Base-by-base conservation (phyloP, 2,797 vertebrate species). In the Peromyscus nudipes region DNA sequence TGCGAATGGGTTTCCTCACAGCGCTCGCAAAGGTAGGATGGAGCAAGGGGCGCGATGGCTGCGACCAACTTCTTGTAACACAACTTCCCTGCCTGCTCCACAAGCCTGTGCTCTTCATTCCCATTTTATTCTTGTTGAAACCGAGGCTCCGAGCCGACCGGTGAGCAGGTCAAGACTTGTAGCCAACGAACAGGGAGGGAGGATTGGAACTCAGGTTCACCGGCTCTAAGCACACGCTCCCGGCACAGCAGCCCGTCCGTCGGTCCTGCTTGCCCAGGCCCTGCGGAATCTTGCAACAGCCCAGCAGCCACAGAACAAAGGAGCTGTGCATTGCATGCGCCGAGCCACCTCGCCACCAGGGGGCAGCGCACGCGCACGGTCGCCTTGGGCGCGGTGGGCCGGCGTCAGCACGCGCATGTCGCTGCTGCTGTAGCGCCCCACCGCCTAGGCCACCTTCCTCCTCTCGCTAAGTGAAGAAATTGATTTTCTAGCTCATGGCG, bases 251-350 rank as follows among this genome's bases (percentile, higher is more conserved):
- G 94, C 93, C 40, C 40, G 79, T 21, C 40, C 40, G 79, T 21
- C 85, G 27, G 43, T 27, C n/a, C 71, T 14, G 37, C 37, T 9
- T 12, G 9, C 27, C 34, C 9, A 0, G 21, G 40, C 23, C 17
- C 95, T 83, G 94, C 85, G 83, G 97, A 92, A 93, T 82, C 76
- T 93, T 29, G 91, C 84, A n/a, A 2, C 25, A 23, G 43, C 34
- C 27, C 23, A 40, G 29, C 57, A 62, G 37, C 34, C 52, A 0
- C 86, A 17, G 91, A 83, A 97, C 97, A 97, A 97, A 98, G 96
- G 65, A 77, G 64, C 40, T 0, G 62, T 19, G 23, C 31, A 1
- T 1, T 0, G 79, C 76, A 0, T 16, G 69, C 46, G 8, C 29
- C 29, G 69, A 13, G 95, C 69, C 2, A 3, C 73, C 25, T 57